phyloP scores from a whole-genome alignment of 2,113 vertebrate species.

The Bothrops jararaca region DNA sequence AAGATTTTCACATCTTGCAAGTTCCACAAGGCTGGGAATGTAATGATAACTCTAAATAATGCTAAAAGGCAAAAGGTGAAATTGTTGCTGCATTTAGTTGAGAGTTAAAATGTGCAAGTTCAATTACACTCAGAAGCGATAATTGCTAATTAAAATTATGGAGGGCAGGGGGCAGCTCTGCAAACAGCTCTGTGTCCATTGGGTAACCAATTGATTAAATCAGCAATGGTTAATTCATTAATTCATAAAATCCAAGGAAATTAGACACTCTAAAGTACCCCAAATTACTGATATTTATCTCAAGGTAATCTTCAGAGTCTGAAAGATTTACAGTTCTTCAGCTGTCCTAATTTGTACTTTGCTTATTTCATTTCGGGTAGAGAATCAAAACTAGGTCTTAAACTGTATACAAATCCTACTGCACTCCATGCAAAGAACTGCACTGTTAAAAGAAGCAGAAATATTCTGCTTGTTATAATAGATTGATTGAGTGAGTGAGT shows the following conservation, averaged over 20 bases:
- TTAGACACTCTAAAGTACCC: background rate
- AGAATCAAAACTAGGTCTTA: constrained; percentile 25
- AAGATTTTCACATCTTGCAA: constrained; percentile 40
- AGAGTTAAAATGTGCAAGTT: constrained; percentile 52
- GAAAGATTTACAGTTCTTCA: background rate
- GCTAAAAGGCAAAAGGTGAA: constrained; percentile 59
- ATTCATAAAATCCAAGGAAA: constrained; percentile 9
- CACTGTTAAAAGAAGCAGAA: background rate
- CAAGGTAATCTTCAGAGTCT: background rate
- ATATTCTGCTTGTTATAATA: background rate
- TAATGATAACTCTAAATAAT: constrained; percentile 61
- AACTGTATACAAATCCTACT: background rate
- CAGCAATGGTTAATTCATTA: constrained; percentile 64
- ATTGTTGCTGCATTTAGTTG: constrained; percentile 50
- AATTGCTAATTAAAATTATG: constrained; percentile 64
- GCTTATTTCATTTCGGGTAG: background rate
- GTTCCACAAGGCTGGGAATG: constrained; percentile 37
- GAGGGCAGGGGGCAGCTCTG: constrained; percentile 46
- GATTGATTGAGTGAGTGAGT: background rate
- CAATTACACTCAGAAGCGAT: constrained; percentile 60
- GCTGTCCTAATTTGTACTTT: background rate
- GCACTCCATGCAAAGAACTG: background rate
- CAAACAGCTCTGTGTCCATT: constrained; percentile 35
- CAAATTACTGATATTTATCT: background rate
- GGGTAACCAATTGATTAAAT: constrained; percentile 60